Percentiles rank a stretch among this genome's conserved stretches.
Evolutionary conservation across 2,113 vertebrate genomes (phyloP).

Genomic region (Strix aluco): DNA sequence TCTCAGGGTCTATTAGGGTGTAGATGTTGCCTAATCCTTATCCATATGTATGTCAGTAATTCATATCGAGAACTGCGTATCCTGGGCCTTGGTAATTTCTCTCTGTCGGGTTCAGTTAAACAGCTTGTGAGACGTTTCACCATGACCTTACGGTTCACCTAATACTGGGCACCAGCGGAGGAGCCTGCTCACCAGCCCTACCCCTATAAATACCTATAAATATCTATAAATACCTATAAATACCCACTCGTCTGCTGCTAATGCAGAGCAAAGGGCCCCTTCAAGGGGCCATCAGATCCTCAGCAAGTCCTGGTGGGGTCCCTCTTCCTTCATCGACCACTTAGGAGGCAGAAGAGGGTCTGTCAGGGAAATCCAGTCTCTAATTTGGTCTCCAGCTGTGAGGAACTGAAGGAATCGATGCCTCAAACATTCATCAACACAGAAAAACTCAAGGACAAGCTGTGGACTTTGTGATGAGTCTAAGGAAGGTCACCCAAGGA

Average conservation of each 20-base stretch:
- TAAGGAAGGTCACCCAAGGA: too few relatives aligned
- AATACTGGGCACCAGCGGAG: not conserved
- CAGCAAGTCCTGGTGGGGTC: rapidly evolving
- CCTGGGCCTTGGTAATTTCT: not conserved
- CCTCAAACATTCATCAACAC: too few relatives aligned
- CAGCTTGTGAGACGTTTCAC: not conserved
- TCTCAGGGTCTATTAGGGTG: not conserved
- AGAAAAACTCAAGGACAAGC: too few relatives aligned
- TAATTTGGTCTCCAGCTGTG: not conserved
- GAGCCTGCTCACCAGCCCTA: not conserved
- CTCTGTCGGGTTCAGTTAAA: not conserved
- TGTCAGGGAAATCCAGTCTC: not conserved
- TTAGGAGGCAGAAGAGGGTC: not conserved
- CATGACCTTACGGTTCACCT: not conserved
- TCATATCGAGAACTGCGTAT: not conserved
- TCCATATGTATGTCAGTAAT: rapidly evolving
- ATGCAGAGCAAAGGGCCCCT: not conserved
- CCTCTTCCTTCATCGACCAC: rapidly evolving
- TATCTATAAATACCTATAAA: too few relatives aligned
- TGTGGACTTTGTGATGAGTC: too few relatives aligned
- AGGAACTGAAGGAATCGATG: too few relatives aligned
- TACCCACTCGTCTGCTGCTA: too few relatives aligned
- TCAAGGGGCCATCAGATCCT: too few relatives aligned
- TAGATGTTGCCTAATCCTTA: not conserved
- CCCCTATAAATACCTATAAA: too few relatives aligned